Base-by-base conservation (phyloP, 2,797 vertebrate species). In the Podarcis lilfordi region DNA sequence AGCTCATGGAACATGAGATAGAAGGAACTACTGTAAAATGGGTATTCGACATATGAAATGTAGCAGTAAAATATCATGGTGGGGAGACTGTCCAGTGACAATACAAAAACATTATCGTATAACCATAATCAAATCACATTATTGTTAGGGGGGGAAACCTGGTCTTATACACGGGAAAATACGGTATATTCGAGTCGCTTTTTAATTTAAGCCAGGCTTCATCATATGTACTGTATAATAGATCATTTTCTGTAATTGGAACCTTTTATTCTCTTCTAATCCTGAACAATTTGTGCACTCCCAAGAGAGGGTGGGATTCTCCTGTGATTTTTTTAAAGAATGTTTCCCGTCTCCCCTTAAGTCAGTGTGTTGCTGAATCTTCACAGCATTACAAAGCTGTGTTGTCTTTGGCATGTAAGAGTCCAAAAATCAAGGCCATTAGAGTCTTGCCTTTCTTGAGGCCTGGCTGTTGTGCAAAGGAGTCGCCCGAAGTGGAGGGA, bases 201-300 rank as follows among this genome's bases (percentile, higher is more conserved):
- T 29, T 74, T 81, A 75, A 76, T 45, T 50, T 82, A 37, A 3
- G 25, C 1, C 71, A n/a, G 55, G 25, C 40, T 87, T 29, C 19
- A 71, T 75, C 17, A 17, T 66, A 61, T 27, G 32, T 29, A 8
- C n/a, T 75, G 37, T 8, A 43, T 43, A 77, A 77, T 23, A 45
- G 72, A 5, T 7, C 45, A 27, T 80, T 59, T 55, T 84, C 69
- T 66, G 77, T 50, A 80, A 80, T 50, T 50, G 80, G 80, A 80
- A 64, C 9, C 86, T 86, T 86, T 90, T n/a, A 27, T 91, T 86
- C 59, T 83, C 8, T 75, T 88, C 50, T 35, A 27, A 87, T 93
- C 92, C 85, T 87, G 45, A 88, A 88, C 2, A 40, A 5, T 74
- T 84, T 86, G 17, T 68, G 71, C 5, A 3, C n/a, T 27, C 45